Evolutionary conservation across 2,888 invertebrate genomes (phyloP).

Genomic region (Marronus borbonicus): DNA sequence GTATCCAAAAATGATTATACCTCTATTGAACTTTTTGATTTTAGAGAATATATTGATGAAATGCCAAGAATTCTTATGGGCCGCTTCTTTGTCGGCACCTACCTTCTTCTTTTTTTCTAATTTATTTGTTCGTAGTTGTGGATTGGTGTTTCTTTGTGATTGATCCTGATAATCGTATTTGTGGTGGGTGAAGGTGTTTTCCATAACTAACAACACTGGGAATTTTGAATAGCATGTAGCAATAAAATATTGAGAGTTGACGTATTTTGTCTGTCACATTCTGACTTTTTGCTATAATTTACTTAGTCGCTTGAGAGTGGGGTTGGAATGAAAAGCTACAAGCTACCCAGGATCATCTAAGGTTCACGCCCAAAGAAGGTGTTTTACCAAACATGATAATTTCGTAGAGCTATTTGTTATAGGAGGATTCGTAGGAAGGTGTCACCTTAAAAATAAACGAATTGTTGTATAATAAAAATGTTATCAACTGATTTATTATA

Average conservation of each 20-base stretch:
- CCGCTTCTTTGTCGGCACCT: background rate
- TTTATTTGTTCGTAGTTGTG: background rate
- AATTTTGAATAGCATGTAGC: slow-evolving; percentile 27
- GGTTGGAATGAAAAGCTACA: no score
- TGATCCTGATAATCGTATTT: slow-evolving; percentile 12
- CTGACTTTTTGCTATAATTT: background rate
- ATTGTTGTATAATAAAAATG: slow-evolving; percentile 37
- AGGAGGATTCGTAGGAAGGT: no score
- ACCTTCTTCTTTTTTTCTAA: background rate
- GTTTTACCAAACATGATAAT: no score
- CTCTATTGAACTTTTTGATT: slow-evolving; percentile 17
- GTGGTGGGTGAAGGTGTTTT: slow-evolving; percentile 24
- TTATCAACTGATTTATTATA: slow-evolving; percentile 48
- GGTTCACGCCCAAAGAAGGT: no score
- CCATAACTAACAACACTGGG: slow-evolving; percentile 36
- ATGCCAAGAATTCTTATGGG: slow-evolving; percentile 25
- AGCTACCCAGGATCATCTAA: no score
- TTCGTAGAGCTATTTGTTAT: no score
- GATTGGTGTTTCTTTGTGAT: background rate
- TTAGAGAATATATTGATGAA: slow-evolving; percentile 31
- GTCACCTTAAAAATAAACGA: background rate
- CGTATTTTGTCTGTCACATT: slow-evolving; percentile 14
- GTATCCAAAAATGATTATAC: background rate
- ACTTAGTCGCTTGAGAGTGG: no score
- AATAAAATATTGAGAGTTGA: slow-evolving; percentile 25